phyloP scores from a whole-genome alignment of 2,113 vertebrate genomes.

The Macquaria ambigua region DNA sequence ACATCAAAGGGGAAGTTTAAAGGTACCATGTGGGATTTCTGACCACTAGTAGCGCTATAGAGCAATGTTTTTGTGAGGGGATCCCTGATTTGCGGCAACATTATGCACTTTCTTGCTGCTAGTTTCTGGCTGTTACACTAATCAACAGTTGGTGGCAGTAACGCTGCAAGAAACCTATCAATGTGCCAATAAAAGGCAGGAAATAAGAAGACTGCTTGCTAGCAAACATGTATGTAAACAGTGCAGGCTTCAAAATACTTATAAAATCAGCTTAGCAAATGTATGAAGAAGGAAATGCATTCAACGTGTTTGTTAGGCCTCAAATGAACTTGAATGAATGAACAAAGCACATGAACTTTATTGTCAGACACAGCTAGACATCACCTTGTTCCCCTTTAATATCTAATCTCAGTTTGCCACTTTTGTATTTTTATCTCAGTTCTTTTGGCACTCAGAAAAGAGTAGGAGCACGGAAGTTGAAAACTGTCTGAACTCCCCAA shows the following conservation, averaged over 20 bases:
- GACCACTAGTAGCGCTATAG: not conserved
- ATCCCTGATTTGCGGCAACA: not conserved
- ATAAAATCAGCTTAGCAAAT: too few species aligned
- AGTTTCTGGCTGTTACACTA: not conserved
- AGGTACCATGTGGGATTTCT: not conserved
- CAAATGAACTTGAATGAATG: too few species aligned
- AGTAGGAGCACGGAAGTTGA: slow-evolving; percentile 54
- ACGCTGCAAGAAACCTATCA: not conserved
- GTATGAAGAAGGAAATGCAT: too few species aligned
- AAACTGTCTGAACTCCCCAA: slow-evolving; percentile 70
- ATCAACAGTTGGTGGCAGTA: not conserved
- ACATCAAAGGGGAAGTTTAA: not conserved
- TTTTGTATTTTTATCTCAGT: slow-evolving; percentile 56
- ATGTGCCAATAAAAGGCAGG: not conserved
- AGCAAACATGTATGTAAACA: not conserved
- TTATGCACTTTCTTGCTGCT: not conserved
- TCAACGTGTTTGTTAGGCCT: too few species aligned
- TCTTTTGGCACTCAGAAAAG: slow-evolving; percentile 51
- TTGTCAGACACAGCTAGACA: slow-evolving; percentile 9
- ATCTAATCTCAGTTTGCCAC: slow-evolving; percentile 49
- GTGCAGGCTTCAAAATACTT: too few species aligned
- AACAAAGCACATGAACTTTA: slow-evolving; percentile 16
- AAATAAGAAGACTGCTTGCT: not conserved
- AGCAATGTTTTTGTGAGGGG: not conserved
- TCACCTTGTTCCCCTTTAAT: slow-evolving; percentile 37